These are phyloP conservation scores for Mactromeris polynyma DNA, from an alignment of 2,888 invertebrate species.

Conservation along the genomic window DNA sequence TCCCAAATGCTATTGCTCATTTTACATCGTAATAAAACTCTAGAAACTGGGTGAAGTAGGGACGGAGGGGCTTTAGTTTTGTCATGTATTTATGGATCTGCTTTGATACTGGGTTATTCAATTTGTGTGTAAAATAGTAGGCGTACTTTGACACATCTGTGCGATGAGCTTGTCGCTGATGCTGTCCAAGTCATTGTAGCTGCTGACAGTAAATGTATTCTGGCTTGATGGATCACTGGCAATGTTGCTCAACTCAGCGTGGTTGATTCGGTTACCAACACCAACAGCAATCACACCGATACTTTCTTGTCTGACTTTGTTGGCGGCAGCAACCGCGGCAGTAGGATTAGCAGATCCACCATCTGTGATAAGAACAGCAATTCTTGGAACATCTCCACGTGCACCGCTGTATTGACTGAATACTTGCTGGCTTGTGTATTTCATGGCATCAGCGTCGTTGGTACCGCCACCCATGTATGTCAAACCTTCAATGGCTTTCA, in stretches of 20 bases:
- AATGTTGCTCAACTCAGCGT: slow-evolving; percentile 73
- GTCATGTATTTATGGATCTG: too few species aligned
- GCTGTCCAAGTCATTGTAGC: slow-evolving; percentile 72
- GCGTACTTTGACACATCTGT: slow-evolving; percentile 73
- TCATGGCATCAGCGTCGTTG: slow-evolving; percentile 78
- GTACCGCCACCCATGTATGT: slow-evolving; percentile 76
- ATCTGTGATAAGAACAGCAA: slow-evolving; percentile 75
- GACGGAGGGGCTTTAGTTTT: too few species aligned
- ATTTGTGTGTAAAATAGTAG: not conserved
- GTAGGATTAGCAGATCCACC: slow-evolving; percentile 71
- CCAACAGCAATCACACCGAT: slow-evolving; percentile 76
- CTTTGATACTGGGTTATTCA: too few species aligned
- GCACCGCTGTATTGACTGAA: slow-evolving; percentile 73
- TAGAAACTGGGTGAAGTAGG: too few species aligned
- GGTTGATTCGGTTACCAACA: slow-evolving; percentile 72
- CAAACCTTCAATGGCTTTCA: slow-evolving; percentile 74
- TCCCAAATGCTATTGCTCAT: too few species aligned
- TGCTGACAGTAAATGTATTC: slow-evolving; percentile 74
- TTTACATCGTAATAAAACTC: too few species aligned
- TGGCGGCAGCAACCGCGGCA: slow-evolving; percentile 68
- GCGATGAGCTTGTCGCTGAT: slow-evolving; percentile 71
- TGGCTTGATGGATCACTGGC: slow-evolving; percentile 69
- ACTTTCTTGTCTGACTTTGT: slow-evolving; percentile 67
- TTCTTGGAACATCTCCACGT: slow-evolving; percentile 74
- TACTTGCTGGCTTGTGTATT: slow-evolving; percentile 70